A percentile compares a stretch with the other conserved stretches of the same genome.
Conservation (phyloP, 2,888 invertebrate species). For the Dasypogon diadema region DNA sequence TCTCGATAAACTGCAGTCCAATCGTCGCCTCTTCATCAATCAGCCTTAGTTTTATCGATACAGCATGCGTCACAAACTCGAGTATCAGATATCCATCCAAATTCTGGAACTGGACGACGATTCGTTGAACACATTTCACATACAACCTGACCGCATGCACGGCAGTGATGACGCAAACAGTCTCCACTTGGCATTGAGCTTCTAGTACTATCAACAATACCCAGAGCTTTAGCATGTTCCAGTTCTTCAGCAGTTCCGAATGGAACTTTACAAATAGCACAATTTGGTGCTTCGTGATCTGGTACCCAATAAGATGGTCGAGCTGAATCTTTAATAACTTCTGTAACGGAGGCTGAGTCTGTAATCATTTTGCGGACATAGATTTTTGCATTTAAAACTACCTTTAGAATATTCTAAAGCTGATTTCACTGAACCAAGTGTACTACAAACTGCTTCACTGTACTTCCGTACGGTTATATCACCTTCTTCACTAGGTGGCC, state of each 20-base stretch:
- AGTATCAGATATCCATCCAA: slow-evolving; percentile 81
- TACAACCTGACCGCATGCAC: slow-evolving; percentile 79
- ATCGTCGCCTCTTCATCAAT: slow-evolving; percentile 45
- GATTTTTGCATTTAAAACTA: too few species aligned
- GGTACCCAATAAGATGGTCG: slow-evolving; percentile 86
- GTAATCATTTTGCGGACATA: too few species aligned
- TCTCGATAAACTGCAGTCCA: slow-evolving; percentile 27
- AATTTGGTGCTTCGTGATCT: slow-evolving; percentile 76
- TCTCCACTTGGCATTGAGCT: slow-evolving; percentile 62
- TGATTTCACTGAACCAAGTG: slow-evolving; percentile 77
- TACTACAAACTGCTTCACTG: slow-evolving; percentile 80
- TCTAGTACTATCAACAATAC: slow-evolving; percentile 61
- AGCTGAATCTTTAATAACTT: slow-evolving; percentile 79
- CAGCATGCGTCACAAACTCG: slow-evolving; percentile 80
- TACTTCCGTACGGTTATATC: slow-evolving; percentile 74
- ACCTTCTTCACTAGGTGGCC: slow-evolving; percentile 66
- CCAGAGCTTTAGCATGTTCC: slow-evolving; percentile 62
- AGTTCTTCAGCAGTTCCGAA: slow-evolving; percentile 71
- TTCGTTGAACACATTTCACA: slow-evolving; percentile 72
- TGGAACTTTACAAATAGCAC: slow-evolving; percentile 74
- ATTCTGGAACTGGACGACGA: slow-evolving; percentile 76
- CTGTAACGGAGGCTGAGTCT: too few species aligned
- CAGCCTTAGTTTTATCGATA: slow-evolving; percentile 59
- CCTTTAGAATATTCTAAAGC: slow-evolving; percentile 81
- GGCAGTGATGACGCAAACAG: slow-evolving; percentile 75